Conservation (phyloP, 64 coral and sea anemone genomes). For the Stylophora pistillata region DNA sequence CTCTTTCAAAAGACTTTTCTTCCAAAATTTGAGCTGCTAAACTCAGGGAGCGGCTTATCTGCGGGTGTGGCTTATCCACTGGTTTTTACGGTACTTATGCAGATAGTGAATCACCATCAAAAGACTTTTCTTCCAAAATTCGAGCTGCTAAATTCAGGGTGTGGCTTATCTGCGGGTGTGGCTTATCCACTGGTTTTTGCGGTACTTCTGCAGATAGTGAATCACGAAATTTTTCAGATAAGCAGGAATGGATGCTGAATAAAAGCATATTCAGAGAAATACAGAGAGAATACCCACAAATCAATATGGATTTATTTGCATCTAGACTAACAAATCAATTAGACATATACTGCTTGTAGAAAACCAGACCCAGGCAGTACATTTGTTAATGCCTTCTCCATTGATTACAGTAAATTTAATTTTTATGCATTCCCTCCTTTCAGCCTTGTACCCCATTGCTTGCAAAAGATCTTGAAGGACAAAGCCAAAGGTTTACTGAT, state of each 20-base stretch:
- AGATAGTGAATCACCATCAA: too few species aligned
- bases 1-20: too few species aligned
- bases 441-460: constrained; percentile 40
- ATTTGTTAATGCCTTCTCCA: constrained; percentile 60
- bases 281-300: neutral
- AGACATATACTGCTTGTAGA: constrained; percentile 36
- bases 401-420: constrained; percentile 26
- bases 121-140: too few species aligned
- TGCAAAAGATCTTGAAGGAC: constrained; percentile 51
- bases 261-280: neutral
- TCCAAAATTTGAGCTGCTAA: too few species aligned
- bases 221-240: constrained; percentile 37
- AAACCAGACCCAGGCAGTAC: constrained; percentile 44
- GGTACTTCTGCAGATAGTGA: constrained; percentile 35
- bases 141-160: too few species aligned
- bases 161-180: too few species aligned
- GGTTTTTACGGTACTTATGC: too few species aligned
- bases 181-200: too few species aligned
- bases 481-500: constrained; percentile 31
- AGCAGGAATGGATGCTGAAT: constrained; percentile 24
- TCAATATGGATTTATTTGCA: constrained; percentile 53
- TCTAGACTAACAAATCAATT: constrained; percentile 46
- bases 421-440: constrained; percentile 74
- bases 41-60: too few species aligned
- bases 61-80: too few species aligned